Base-by-base conservation (phyloP, 1,140 invertebrate genomes). In the Lasioglossum baleicum region DNA sequence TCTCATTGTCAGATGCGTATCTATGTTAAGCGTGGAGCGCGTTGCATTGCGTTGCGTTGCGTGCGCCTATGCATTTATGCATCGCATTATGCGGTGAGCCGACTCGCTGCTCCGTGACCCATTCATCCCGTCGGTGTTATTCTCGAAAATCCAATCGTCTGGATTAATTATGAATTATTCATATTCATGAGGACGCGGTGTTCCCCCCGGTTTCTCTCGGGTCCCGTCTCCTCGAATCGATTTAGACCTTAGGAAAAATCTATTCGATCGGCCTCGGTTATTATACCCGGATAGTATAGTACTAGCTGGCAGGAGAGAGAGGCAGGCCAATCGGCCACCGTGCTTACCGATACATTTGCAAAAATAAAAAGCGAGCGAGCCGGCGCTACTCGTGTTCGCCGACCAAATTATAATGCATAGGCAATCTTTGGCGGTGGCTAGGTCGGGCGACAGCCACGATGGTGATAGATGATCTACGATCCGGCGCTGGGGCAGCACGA, bases 1-100 rank as follows among this genome's bases (percentile, higher is more conserved):
- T 85, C 90, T 90, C 90, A 91, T 92, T 89, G 88, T 88, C 82
- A 87, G 83, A 91, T 88, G 70, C 82, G 86, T 89, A 92, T 91
- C 90, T 90, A 91, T 90, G 88, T 89, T 88, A 87, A 90, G 77
- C 77, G 84, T 68, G 67, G 84, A 17, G 53, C 17, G 17, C 83
- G 80, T 20, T 6, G 61, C 31, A 71, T 10, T 8, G 44, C 7
- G 44, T 8, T 8, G 44, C 8, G 44, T 48, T 67, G 81, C 79
- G 74, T 75, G 77, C 82, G 70, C 76, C 85, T 83, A 90, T 91
- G 89, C 86, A 91, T 92, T 91, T 90, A 92, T 90, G 90, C 90
- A 90, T 91, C 88, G 84, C 83, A 90, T 91, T 91, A 91, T 90
- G 83, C 83, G 35, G 66, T 7, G 20, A 8, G 5, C 56, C 5